phyloP scores from a whole-genome alignment of 2,888 invertebrate species.

The Drosophila emarginata region DNA sequence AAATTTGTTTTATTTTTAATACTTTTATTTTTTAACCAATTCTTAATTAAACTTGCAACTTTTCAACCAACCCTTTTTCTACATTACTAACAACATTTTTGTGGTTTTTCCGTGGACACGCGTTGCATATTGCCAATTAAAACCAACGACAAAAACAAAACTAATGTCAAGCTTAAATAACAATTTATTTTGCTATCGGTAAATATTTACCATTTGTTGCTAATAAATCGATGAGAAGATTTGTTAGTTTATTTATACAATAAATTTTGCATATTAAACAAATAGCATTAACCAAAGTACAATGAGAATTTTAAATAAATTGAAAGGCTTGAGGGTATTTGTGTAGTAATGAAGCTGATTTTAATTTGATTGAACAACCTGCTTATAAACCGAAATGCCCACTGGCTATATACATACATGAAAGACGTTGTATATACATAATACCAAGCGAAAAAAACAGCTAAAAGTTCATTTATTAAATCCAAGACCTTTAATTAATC shows the following conservation, averaged over 20 bases:
- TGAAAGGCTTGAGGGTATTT: conserved; percentile 1
- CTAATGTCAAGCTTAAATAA: conserved; percentile 34
- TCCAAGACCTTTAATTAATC: conserved; percentile 60
- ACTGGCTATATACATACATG: conserved; percentile 16
- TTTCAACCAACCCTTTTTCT: neutral
- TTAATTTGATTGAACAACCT: conserved; percentile 7
- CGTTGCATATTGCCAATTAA: conserved; percentile 37
- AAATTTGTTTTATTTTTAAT: too few species aligned
- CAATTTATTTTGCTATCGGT: conserved; percentile 19
- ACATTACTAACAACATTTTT: conserved; percentile 22
- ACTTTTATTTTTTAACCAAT: neutral
- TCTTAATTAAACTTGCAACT: neutral
- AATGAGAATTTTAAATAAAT: conserved; percentile 4
- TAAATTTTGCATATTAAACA: conserved; percentile 32
- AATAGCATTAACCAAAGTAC: conserved; percentile 14
- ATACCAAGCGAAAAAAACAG: conserved; percentile 36
- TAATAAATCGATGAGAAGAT: conserved; percentile 41
- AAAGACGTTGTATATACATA: too few species aligned
- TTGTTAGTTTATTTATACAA: conserved; percentile 30
- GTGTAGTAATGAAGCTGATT: neutral
- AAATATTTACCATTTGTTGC: conserved; percentile 20
- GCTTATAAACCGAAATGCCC: conserved; percentile 10
- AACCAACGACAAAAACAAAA: neutral
- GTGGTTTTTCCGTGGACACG: conserved; percentile 49
- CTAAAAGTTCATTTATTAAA: conserved; percentile 58